Conservation (phyloP, 2,113 vertebrate species). For the Sprattus sprattus region DNA sequence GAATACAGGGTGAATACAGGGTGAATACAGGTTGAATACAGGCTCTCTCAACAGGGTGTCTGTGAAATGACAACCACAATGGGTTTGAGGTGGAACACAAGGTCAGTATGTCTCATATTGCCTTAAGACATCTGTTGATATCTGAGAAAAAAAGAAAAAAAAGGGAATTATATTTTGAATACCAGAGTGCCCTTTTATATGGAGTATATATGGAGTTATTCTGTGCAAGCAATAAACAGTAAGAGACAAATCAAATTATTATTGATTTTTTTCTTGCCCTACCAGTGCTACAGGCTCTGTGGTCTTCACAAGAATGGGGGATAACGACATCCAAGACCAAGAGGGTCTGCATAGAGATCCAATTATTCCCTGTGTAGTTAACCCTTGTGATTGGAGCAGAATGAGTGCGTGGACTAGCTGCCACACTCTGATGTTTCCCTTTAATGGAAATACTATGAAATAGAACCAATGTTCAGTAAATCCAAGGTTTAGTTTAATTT, state of each 20-base stretch:
- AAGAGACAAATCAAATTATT: slow-evolving; percentile 33
- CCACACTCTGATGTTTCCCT: not conserved
- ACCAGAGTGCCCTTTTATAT: not conserved
- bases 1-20: not conserved
- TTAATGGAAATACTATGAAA: not conserved
- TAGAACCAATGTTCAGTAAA: not conserved
- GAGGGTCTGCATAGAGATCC: slow-evolving; percentile 1
- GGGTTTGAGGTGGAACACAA: not conserved
- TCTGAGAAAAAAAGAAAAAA: not conserved
- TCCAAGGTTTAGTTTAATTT: not conserved
- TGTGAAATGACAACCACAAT: not conserved
- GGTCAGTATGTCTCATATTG: not conserved
- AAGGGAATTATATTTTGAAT: not conserved
- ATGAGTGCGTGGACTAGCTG: not conserved
- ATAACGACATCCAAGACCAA: not conserved
- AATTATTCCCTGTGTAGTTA: slow-evolving; percentile 20
- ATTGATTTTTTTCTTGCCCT: slow-evolving; percentile 26
- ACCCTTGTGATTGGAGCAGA: not conserved
- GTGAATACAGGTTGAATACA: not conserved
- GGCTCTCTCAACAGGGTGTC: not conserved
- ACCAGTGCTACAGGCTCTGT: slow-evolving; percentile 3
- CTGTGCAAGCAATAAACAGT: slow-evolving; percentile 32
- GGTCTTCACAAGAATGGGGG: not conserved
- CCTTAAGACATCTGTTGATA: not conserved
- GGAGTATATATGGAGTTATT: slow-evolving; percentile 30